Evolutionary conservation across 2,113 vertebrate species (phyloP).

Genomic region (Leucosticte australis): DNA sequence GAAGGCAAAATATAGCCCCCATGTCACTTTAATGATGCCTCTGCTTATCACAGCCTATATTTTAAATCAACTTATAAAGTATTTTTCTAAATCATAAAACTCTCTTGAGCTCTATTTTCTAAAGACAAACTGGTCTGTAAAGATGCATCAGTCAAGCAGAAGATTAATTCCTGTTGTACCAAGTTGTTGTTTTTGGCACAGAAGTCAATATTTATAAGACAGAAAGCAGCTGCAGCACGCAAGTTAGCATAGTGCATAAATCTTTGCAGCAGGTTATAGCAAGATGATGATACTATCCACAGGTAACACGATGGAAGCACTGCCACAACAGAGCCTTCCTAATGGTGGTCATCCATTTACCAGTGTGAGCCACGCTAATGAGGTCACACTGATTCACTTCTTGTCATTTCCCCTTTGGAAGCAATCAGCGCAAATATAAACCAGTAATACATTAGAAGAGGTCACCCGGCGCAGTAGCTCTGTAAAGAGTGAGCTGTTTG

Average conservation of each 20-base stretch:
- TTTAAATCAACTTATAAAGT: constrained; percentile 50
- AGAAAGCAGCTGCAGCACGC: constrained; percentile 38
- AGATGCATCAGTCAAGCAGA: constrained; percentile 54
- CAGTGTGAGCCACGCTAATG: constrained; percentile 66
- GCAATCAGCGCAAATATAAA: constrained; percentile 57
- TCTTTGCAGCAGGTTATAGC: constrained; percentile 49
- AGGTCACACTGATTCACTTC: constrained; percentile 63
- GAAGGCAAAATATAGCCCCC: constrained; percentile 49
- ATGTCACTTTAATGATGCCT: constrained; percentile 34
- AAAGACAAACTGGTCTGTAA: constrained; percentile 61
- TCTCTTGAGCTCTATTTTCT: constrained; percentile 58
- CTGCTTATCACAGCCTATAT: constrained; percentile 40
- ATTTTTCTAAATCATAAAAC: constrained; percentile 62
- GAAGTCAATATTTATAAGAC: constrained; percentile 61
- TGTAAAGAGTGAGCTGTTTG: constrained; percentile 44
- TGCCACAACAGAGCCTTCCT: constrained; percentile 47
- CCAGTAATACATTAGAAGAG: constrained; percentile 63
- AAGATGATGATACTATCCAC: constrained; percentile 45
- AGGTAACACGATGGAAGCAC: constrained; percentile 51
- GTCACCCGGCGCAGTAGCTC: constrained; percentile 41
- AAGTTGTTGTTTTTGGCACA: constrained; percentile 50
- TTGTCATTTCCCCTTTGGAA: constrained; percentile 57
- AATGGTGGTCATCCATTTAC: constrained; percentile 62
- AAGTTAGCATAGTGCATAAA: constrained; percentile 59
- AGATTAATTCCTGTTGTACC: constrained; percentile 63